Evolutionary conservation across 2,888 invertebrate genomes (phyloP).

Genomic region (Plagiodera versicolora): DNA sequence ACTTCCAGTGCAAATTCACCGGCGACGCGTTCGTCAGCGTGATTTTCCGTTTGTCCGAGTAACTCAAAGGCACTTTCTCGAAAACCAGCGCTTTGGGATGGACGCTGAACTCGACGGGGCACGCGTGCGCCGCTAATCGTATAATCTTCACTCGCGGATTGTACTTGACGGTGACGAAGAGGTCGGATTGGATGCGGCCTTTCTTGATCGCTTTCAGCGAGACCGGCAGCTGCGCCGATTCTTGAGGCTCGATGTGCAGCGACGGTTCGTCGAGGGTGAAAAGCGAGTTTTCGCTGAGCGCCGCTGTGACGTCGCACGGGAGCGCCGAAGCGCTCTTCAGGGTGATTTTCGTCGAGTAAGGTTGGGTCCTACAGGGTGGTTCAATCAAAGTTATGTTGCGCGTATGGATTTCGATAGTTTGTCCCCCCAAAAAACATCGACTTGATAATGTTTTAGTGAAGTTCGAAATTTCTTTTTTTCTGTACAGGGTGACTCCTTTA

Average conservation of each 20-base stretch:
- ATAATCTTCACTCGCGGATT: constrained; percentile 51
- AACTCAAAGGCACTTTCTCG: constrained; percentile 45
- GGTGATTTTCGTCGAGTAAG: constrained; percentile 50
- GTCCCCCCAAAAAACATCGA: too few species aligned
- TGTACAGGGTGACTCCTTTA: too few species aligned
- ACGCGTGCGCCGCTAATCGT: constrained; percentile 57
- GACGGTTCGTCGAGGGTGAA: constrained; percentile 55
- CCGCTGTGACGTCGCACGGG: constrained; percentile 56
- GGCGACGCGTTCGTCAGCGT: constrained; percentile 62
- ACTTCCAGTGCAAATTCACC: constrained; percentile 61
- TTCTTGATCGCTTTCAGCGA: constrained; percentile 45
- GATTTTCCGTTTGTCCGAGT: constrained; percentile 44
- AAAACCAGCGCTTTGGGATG: constrained; percentile 55
- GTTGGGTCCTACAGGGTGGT: constrained; percentile 14
- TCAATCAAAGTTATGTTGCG: neutral
- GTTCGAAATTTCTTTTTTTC: too few species aligned
- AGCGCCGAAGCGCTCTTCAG: constrained; percentile 61
- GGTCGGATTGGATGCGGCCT: constrained; percentile 43
- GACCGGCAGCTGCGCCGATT: constrained; percentile 42
- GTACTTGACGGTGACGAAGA: constrained; percentile 57
- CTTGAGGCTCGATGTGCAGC: constrained; percentile 40
- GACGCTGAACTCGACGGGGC: constrained; percentile 57
- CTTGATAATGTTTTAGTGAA: too few species aligned
- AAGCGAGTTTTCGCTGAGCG: constrained; percentile 52
- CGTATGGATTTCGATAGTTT: too few species aligned